A percentile compares a stretch with the other conserved stretches of the same genome.
phyloP scores from a whole-genome alignment of 2,113 vertebrate genomes.

The Salminus brasiliensis region DNA sequence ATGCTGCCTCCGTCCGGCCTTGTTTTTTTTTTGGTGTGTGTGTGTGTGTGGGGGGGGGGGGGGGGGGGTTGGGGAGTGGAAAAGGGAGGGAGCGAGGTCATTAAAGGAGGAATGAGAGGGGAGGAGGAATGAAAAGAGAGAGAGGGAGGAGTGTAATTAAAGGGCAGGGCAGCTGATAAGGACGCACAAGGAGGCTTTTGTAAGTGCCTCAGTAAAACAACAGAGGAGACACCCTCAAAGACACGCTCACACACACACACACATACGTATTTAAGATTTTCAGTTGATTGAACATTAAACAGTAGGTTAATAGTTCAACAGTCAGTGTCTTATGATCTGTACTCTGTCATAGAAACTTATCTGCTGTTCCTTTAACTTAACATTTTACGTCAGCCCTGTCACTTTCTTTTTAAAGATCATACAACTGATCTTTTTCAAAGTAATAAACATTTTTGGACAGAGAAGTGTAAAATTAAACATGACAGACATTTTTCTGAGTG shows the following conservation, averaged over 20 bases:
- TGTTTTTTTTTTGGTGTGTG: slow-evolving; percentile 32
- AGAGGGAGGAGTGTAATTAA: slow-evolving; percentile 34
- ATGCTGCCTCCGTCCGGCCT: slow-evolving; percentile 54
- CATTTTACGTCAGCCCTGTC: no score
- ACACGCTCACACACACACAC: slow-evolving; percentile 36
- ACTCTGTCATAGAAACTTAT: no score
- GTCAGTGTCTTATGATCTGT: no score
- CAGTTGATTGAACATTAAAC: no score
- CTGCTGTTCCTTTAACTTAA: no score
- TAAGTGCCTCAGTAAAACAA: slow-evolving; percentile 40
- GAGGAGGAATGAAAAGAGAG: slow-evolving; percentile 14
- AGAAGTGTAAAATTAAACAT: no score
- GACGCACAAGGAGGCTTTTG: slow-evolving; percentile 24
- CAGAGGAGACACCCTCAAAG: slow-evolving; percentile 26
- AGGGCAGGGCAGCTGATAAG: slow-evolving; percentile 43
- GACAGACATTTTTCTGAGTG: no score
- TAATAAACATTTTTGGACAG: no score
- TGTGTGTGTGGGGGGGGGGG: background rate
- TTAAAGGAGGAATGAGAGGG: slow-evolving; percentile 43
- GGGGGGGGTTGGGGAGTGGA: no score
- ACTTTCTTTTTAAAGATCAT: no score
- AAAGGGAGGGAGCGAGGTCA: slow-evolving; percentile 48
- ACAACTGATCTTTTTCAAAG: no score
- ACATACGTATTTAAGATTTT: background rate
- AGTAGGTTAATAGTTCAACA: no score